Base-by-base conservation (phyloP, 2,797 vertebrate genomes). In the Typhlichthys subterraneus region DNA sequence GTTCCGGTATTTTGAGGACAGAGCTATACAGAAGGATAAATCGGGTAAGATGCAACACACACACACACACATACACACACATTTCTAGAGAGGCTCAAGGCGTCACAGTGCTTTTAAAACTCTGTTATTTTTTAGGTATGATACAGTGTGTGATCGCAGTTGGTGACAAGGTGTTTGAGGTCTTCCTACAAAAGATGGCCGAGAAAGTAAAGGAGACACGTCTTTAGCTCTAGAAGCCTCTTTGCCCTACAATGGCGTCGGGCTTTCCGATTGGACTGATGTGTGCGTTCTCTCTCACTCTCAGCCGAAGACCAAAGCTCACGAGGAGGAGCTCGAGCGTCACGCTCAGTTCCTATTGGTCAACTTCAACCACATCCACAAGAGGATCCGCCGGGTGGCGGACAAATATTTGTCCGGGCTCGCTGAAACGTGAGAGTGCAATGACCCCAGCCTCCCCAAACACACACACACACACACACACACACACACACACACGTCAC, bases 21-120 rank as follows among this genome's bases (percentile, higher is more conserved):
- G 97, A 89, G 96, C 97, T n/a, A 97, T 98, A 85, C 97, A 98
- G 63, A 98, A 98, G 80, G 97, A 98, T 84, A 98, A 98, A 74
- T 98, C 97, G n/a, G 96, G 97, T 97, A 81, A 59, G 91, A 70
- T 11, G 3, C 14, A 19, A 15, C 9, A 8, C 3, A 38, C 23
- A 23, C 23, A 23, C 23, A 19, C 19, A 19, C 19, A 3, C 23
- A 23, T 45, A 17, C 12, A 6, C 10, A 10, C 14, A 42, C 5
- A 14, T 12, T 14, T 38, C 13, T 42, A 57, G 54, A 15, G 15
- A 45, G 13, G 47, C 12, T 12, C 47, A 12, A 12, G 12, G 47
- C 8, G 38, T 2, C 38, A 42, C 38, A 42, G 38, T 42, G 9
- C 23, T 42, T 42, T 10, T 7, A 10, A n/a, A n/a, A n/a, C 38